A percentile compares a stretch with the other conserved stretches of the same genome.
Evolutionary conservation across 2,888 invertebrate genomes (phyloP).

Genomic region (Calameuta idolon): DNA sequence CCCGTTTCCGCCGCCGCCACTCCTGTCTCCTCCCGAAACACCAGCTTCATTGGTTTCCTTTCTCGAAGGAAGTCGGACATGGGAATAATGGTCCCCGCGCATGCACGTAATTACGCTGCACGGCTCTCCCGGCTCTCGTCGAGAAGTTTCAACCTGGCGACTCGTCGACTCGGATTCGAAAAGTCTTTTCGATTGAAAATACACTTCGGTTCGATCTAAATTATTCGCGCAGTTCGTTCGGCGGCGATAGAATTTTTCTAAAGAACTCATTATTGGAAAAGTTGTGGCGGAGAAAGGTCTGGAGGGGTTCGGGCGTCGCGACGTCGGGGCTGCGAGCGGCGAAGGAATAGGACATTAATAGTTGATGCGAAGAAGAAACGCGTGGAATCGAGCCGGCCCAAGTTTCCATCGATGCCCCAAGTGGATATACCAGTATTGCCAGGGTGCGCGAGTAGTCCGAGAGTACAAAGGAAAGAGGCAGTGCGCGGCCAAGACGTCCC

Average conservation of each 20-base stretch:
- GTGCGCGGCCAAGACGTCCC: too few relatives aligned
- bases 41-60: too few relatives aligned
- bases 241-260: slow-evolving; percentile 54
- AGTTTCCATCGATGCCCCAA: slow-evolving; percentile 42
- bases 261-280: slow-evolving; percentile 61
- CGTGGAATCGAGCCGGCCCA: slow-evolving; percentile 46
- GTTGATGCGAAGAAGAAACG: slow-evolving; percentile 52
- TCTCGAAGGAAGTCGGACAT: too few relatives aligned
- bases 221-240: slow-evolving; percentile 47
- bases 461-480: background rate
- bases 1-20: too few relatives aligned
- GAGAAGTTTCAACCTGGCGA: background rate
- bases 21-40: too few relatives aligned
- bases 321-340: slow-evolving; percentile 4
- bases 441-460: background rate
- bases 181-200: slow-evolving; percentile 40
- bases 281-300: slow-evolving; percentile 27
- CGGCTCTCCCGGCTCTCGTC: too few relatives aligned
- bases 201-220: slow-evolving; percentile 49
- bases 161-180: slow-evolving; percentile 11
- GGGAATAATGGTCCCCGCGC: too few relatives aligned
- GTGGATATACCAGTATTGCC: too few relatives aligned
- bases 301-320: slow-evolving; percentile 16
- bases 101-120: too few relatives aligned
- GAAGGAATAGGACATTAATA: slow-evolving; percentile 47